Conservation (phyloP, 2,113 vertebrate genomes). For the Dicentrarchus labrax region DNA sequence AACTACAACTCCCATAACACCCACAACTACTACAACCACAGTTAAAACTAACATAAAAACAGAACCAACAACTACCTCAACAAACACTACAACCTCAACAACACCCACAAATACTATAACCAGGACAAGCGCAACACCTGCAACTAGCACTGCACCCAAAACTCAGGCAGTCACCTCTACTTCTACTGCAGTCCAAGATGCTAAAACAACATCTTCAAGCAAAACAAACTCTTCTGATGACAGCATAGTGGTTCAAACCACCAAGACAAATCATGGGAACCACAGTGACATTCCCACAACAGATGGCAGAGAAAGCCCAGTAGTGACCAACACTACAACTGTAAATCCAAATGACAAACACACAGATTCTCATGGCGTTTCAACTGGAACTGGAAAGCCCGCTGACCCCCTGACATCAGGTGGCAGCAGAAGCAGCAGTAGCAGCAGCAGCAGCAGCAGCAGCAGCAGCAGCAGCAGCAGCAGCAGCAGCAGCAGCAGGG, state of each 20-base stretch:
- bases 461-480: too few species aligned
- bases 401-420: background rate
- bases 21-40: background rate
- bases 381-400: background rate
- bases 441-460: background rate
- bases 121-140: background rate
- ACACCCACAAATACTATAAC: background rate
- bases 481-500: background rate
- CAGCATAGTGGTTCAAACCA: background rate
- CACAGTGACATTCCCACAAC: background rate
- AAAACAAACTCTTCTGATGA: background rate
- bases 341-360: background rate
- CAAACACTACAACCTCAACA: background rate
- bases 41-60: background rate
- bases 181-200: background rate
- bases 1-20: background rate
- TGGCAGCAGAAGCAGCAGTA: background rate
- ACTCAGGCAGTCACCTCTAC: background rate
- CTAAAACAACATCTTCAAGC: background rate
- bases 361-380: background rate
- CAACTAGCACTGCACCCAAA: background rate
- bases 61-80: background rate
- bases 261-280: background rate
- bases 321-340: conserved; percentile 1
- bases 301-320: background rate